phyloP scores from a whole-genome alignment of 2,888 invertebrate species.

The Apodemia mormo region DNA sequence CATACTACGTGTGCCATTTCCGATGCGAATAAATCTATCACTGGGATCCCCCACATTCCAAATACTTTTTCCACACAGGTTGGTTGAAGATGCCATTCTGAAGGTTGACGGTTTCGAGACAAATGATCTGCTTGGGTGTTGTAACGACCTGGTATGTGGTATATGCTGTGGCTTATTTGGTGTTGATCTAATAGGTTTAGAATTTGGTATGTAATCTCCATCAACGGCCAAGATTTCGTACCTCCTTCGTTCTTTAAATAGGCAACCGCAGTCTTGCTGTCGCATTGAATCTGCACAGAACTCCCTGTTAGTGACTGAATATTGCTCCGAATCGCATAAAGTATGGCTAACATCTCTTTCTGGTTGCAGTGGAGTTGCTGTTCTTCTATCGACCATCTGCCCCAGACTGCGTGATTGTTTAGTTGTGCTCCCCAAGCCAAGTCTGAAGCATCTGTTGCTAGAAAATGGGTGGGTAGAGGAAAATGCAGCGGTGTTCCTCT shows the following conservation, averaged over 20 bases:
- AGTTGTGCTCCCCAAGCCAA: slow-evolving; percentile 40
- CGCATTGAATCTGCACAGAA: slow-evolving; percentile 38
- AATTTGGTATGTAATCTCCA: slow-evolving; percentile 33
- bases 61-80: slow-evolving; percentile 21
- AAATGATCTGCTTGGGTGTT: neutral
- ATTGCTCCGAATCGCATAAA: slow-evolving; percentile 25
- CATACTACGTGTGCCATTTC: slow-evolving; percentile 10
- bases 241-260: slow-evolving; percentile 39
- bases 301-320: slow-evolving; percentile 19
- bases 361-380: slow-evolving; percentile 30
- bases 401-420: slow-evolving; percentile 32
- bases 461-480: slow-evolving; percentile 32
- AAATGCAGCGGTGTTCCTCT: slow-evolving; percentile 27
- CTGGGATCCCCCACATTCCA: slow-evolving; percentile 23
- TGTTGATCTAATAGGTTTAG: neutral
- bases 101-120: slow-evolving; percentile 5
- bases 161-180: neutral
- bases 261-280: slow-evolving; percentile 40
- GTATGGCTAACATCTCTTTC: slow-evolving; percentile 35
- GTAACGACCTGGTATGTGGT: neutral
- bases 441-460: slow-evolving; percentile 39
- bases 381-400: neutral
- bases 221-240: slow-evolving; percentile 35
- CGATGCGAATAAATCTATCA: slow-evolving; percentile 36
- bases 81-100: slow-evolving; percentile 27